These are phyloP conservation scores for Periophthalmodon schlosseri DNA, from an alignment of 2,113 vertebrate species.

Conservation along the genomic window DNA sequence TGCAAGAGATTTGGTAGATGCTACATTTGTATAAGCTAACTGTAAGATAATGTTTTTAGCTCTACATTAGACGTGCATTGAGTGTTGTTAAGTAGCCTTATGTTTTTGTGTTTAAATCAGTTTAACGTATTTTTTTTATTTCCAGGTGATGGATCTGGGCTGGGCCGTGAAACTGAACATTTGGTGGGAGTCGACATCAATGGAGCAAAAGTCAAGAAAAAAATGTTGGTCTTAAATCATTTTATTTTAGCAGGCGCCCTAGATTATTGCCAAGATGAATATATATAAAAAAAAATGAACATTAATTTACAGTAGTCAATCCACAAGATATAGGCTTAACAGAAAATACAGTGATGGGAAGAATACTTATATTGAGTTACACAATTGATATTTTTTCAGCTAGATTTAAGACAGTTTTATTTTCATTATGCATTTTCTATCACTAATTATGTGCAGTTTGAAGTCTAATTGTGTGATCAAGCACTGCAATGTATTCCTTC, in stretches of 20 bases:
- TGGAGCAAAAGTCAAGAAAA: slow-evolving; percentile 70
- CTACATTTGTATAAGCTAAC: background rate
- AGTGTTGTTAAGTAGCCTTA: background rate
- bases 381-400: too few species aligned
- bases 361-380: too few species aligned
- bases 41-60: background rate
- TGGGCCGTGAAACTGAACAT: slow-evolving; percentile 83
- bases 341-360: too few species aligned
- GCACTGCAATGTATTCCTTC: too few species aligned
- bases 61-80: background rate
- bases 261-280: background rate
- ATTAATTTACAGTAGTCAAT: too few species aligned
- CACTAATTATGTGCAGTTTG: too few species aligned
- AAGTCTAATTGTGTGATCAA: too few species aligned
- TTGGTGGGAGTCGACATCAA: slow-evolving; percentile 88
- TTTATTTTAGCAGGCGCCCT: background rate
- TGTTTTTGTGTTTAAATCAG: background rate
- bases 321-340: too few species aligned
- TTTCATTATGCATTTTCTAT: too few species aligned
- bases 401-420: too few species aligned
- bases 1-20: background rate
- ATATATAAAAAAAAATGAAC: too few species aligned
- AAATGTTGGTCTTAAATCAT: slow-evolving; percentile 69
- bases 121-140: background rate
- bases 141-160: slow-evolving; percentile 91